phyloP scores from a whole-genome alignment of 2,797 vertebrate species.

The Cercopithecus neglectus region DNA sequence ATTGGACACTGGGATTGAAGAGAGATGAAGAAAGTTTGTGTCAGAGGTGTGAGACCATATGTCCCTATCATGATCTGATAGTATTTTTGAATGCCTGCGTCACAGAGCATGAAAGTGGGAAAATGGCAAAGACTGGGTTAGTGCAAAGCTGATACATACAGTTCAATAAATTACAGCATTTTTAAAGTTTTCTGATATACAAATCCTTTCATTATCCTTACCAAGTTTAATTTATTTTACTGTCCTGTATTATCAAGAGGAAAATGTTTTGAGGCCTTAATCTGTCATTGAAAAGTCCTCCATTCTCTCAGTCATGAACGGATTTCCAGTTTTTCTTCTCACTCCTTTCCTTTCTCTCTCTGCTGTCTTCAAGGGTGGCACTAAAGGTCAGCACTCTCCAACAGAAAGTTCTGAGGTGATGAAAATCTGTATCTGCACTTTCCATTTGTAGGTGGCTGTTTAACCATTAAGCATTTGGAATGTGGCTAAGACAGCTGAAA shows the following conservation, averaged over 20 bases:
- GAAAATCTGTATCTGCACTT: neutral
- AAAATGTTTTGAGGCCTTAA: neutral
- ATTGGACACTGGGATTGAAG: neutral
- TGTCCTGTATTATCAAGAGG: neutral
- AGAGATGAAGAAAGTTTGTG: neutral
- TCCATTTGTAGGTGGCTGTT: neutral
- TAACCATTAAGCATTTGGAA: neutral
- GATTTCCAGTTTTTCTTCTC: neutral
- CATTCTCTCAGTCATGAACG: neutral
- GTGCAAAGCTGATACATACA: neutral
- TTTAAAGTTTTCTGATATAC: neutral
- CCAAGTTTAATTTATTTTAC: neutral
- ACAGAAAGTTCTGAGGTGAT: neutral
- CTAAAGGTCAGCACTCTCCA: accelerated
- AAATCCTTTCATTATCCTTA: neutral
- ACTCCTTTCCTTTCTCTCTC: neutral
- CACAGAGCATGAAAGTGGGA: accelerated
- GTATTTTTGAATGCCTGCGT: neutral
- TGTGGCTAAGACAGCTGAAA: neutral
- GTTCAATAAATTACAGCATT: neutral
- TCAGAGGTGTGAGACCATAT: accelerated
- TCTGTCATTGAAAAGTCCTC: neutral
- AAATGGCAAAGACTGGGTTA: neutral
- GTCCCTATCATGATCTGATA: neutral
- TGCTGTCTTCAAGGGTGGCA: neutral